A percentile compares a stretch with the other conserved stretches of the same genome.
These are phyloP conservation scores for Ditula angustiorana DNA, from an alignment of 2,888 invertebrate genomes.

Conservation along the genomic window DNA sequence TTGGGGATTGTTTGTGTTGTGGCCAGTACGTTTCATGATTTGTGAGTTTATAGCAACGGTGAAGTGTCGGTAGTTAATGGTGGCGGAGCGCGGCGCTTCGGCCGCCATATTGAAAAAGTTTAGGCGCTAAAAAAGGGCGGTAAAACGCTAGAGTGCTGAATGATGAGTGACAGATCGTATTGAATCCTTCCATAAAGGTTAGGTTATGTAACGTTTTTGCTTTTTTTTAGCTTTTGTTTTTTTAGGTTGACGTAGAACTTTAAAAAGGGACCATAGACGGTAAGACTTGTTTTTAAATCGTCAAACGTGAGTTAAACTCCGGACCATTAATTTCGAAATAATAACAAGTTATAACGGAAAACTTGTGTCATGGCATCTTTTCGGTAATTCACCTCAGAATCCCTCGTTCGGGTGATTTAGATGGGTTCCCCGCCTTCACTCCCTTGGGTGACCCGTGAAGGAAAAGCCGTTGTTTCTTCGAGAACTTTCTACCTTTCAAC, in stretches of 20 bases:
- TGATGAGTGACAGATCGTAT: conserved; percentile 31
- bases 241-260: not conserved
- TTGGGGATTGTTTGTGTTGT: conserved; percentile 57
- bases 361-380: conserved; percentile 67
- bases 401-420: conserved; percentile 78
- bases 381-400: conserved; percentile 76
- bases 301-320: not conserved
- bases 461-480: conserved; percentile 80
- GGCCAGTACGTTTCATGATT: conserved; percentile 83
- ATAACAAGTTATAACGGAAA: conserved; percentile 55
- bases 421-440: conserved; percentile 69
- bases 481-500: conserved; percentile 60
- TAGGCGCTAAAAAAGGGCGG: conserved; percentile 77
- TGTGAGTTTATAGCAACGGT: conserved; percentile 86
- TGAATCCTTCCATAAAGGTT: not conserved
- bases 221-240: not conserved
- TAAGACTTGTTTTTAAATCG: not conserved
- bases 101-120: conserved; percentile 85
- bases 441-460: conserved; percentile 76
- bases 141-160: conserved; percentile 43
- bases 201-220: not conserved
- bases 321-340: conserved; percentile 18
- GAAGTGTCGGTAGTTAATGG: conserved; percentile 85
- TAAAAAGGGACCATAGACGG: not conserved
- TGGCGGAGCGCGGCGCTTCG: conserved; percentile 80